Evolutionary conservation across 1,140 invertebrate genomes (phyloP), one percentile per base, ranked within the genome.

Genomic region (Drosophila insularis): DNA sequence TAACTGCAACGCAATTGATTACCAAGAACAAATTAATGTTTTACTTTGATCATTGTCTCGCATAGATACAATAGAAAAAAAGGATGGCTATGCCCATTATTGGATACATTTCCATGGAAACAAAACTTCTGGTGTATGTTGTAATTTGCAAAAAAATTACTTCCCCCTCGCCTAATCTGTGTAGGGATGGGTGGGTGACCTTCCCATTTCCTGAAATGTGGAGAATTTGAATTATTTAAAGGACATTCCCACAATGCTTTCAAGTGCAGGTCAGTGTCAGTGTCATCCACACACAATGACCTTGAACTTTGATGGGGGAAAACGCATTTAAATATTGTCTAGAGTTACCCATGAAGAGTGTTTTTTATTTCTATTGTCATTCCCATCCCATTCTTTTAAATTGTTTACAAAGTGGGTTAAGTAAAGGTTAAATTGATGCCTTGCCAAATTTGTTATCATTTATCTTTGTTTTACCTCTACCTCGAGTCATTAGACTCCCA

Each of bases 191-290:
- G 10, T 27, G 27, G 27, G 27, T 0, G 4, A 11, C 32, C 32
- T 35, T 35, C 32, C 2, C 2, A n/a, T 19, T 21, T 50, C 11
- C 13, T 11, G 43, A 21, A 50, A 17, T 21, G 27, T 27, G 21
- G 8, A 11, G 7, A 50, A 11, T 50, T 11, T 50, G 0, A 50
- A 50, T 50, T 50, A 50, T 50, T 50, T 10, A 46, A 19, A 46
- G 17, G 43, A 6, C 43, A 46, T 46, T 46, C 14, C 14, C 43
- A 50, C 17, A 50, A 50, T 37, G 43, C 19, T 50, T 50, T 50
- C 17, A 50, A 50, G 17, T 50, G 43, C 43, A 50, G 43, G 43
- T 50, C 43, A 50, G 43, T 50, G 43, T 21, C 43, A 19, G 17
- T 7, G 32, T 10, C 27, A 27, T 46, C 8, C 43, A 46, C 8